Conservation (phyloP, 2,888 invertebrate genomes). For the Oligia latruncula region DNA sequence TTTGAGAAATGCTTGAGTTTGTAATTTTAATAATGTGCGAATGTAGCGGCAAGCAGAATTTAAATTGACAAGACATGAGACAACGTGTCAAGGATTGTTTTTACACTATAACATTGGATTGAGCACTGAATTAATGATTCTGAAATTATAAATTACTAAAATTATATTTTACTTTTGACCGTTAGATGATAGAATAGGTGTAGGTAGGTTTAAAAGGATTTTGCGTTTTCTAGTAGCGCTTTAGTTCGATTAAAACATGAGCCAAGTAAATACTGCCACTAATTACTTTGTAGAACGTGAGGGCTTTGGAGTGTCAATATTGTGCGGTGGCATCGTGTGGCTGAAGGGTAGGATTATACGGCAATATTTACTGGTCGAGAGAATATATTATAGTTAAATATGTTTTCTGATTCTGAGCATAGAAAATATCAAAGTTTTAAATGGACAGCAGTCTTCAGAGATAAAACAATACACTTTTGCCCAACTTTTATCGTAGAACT, state of each 20-base stretch:
- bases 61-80: conserved; percentile 29
- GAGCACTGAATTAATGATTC: background rate
- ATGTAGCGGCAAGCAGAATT: conserved; percentile 18
- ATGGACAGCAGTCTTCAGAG: background rate
- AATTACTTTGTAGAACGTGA: conserved; percentile 41
- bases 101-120: background rate
- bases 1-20: conserved; percentile 7
- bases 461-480: background rate
- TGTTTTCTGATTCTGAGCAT: background rate
- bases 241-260: conserved; percentile 34
- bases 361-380: background rate
- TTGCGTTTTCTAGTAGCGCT: background rate
- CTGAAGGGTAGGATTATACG: background rate
- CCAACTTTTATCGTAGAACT: too few species aligned
- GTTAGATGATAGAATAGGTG: too few species aligned
- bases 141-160: background rate
- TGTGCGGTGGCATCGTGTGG: conserved; percentile 27
- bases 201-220: conserved; percentile 3
- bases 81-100: background rate
- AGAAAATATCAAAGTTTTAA: background rate
- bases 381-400: background rate
- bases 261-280: conserved; percentile 21
- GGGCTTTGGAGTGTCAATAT: conserved; percentile 45
- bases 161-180: background rate
- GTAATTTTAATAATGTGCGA: conserved; percentile 31